Percentiles rank a stretch among this genome's conserved stretches.
phyloP scores from a whole-genome alignment of 2,797 vertebrate species.

The Halcyon smyrnensis region DNA sequence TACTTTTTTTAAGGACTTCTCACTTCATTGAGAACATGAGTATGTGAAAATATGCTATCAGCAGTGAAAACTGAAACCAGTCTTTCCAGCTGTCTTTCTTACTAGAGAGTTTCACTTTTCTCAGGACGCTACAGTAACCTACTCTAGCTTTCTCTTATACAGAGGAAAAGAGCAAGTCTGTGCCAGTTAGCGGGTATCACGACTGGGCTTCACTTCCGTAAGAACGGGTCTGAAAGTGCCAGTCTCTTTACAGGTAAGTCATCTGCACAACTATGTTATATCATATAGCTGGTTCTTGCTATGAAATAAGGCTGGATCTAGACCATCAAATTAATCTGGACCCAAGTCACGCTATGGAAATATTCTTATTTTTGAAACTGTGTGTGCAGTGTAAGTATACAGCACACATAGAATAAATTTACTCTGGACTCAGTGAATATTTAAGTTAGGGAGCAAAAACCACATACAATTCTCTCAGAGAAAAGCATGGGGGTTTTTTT shows the following conservation, averaged over 20 bases:
- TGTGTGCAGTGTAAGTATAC: rapidly evolving
- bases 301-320: not conserved
- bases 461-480: not conserved
- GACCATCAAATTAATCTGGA: not conserved
- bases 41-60: not conserved
- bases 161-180: not conserved
- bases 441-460: not conserved
- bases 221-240: not conserved
- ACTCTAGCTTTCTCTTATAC: not conserved
- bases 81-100: not conserved
- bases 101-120: not conserved
- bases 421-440: not conserved
- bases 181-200: not conserved
- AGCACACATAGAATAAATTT: not conserved
- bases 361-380: not conserved
- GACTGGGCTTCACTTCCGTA: rapidly evolving
- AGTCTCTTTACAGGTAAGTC: not conserved
- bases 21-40: not conserved
- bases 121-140: not conserved
- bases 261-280: not conserved
- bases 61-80: not conserved
- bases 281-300: not conserved
- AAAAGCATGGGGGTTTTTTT: not conserved
- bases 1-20: not conserved
- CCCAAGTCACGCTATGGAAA: not conserved